Conservation (phyloP, 1,140 invertebrate genomes). For the Drosophila eugracilis region DNA sequence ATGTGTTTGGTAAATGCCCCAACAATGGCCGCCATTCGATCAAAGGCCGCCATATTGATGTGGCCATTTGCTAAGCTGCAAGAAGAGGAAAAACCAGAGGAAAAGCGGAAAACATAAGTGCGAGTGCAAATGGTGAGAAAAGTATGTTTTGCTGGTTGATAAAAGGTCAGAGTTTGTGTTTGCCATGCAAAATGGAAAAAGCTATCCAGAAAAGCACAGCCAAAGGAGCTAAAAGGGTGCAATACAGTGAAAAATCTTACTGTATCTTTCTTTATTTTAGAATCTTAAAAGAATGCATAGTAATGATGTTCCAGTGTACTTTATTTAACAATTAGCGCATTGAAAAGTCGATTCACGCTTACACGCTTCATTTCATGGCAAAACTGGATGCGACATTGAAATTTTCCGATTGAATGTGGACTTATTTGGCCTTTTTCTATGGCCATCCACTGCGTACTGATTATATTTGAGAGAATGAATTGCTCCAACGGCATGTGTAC, state of each 20-base stretch:
- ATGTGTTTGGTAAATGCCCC: conserved; percentile 83
- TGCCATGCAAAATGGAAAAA: conserved; percentile 30
- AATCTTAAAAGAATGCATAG: too few relatives aligned
- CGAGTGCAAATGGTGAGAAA: conserved; percentile 15
- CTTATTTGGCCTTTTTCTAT: conserved; percentile 13
- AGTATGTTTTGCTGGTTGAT: conserved; percentile 20
- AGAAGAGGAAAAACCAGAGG: neutral
- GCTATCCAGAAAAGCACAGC: neutral
- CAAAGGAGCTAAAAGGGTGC: neutral
- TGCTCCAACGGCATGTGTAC: conserved; percentile 1
- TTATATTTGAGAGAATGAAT: conserved; percentile 35
- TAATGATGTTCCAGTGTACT: neutral
- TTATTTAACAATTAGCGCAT: conserved; percentile 43
- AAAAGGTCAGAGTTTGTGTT: conserved; percentile 13
- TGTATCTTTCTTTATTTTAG: too few relatives aligned
- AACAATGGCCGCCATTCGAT: conserved; percentile 83
- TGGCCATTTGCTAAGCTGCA: conserved; percentile 81
- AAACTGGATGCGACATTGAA: conserved; percentile 44
- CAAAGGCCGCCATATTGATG: conserved; percentile 84
- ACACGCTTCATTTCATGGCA: conserved; percentile 24
- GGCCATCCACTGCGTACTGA: conserved; percentile 17
- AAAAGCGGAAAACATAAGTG: conserved; percentile 13
- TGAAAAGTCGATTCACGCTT: conserved; percentile 41
- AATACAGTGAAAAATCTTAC: neutral
- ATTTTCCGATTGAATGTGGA: conserved; percentile 32